Base-by-base conservation (phyloP, 37 sponge, comb jelly and placozoan genomes). In the Ianthella basta region DNA sequence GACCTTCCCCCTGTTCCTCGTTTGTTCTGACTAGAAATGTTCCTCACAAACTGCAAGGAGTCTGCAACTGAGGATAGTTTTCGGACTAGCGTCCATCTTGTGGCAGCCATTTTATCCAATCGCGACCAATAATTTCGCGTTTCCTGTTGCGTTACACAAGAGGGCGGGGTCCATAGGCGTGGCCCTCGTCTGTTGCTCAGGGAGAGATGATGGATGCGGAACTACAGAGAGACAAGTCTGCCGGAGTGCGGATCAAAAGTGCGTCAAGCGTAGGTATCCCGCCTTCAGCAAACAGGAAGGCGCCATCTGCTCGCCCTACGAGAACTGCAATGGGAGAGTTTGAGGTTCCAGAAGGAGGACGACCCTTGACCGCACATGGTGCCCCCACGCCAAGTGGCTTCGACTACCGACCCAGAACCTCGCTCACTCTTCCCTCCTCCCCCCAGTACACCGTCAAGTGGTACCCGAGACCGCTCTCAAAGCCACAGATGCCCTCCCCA, bases 1-100 rank as follows among this genome's bases (percentile, higher is more conserved):
- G 99, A 99, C 0, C 99, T 83, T 0, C 97, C 97, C 6, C 99
- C 99, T 14, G 92, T 64, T 16, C 99, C 99, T 44, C 83, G 38
- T 50, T 88, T 88, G 0, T 56, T 25, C 18, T 63, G 53, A 38
- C 87, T 81, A 70, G 89, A 91, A n/a, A 83, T 35, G 29, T 6
- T 56, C 32, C 69, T 75, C 16, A 30, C 23, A 40, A 40, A 14
- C 53, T 63, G 36, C 19, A n/a, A 37, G 12, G 72, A 70, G 19
- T 29, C 20, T 5, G 72, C 10, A 29, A 34, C 72, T 70, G 36
- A 13, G 20, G 72, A 29, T 27, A 70, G 19, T 30, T 27, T 70
- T 30, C 70, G 70, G 27, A 32, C 34, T 2, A 69, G 70, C 19
- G 35, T 24, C n/a, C 78, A 19, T 75, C 54, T 75, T 12, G 54